These are phyloP conservation scores for Falco peregrinus DNA, from an alignment of 2,797 vertebrate species.

Conservation along the genomic window DNA sequence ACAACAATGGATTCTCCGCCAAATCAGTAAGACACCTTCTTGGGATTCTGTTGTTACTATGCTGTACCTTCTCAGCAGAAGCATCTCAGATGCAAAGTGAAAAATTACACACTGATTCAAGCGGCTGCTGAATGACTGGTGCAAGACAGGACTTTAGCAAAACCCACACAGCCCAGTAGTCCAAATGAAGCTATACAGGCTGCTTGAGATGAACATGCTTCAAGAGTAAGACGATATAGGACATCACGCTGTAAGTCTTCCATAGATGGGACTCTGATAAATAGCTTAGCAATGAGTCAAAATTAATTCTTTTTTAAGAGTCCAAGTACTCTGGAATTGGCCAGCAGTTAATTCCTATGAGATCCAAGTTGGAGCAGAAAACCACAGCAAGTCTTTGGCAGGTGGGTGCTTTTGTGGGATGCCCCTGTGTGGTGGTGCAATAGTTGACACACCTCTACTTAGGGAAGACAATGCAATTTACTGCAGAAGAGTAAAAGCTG, in stretches of 20 bases:
- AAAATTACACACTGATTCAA: not conserved
- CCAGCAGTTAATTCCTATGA: not conserved
- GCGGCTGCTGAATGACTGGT: not conserved
- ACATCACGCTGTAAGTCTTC: not conserved
- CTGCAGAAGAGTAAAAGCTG: not conserved
- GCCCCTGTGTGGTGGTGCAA: not conserved
- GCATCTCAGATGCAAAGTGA: not conserved
- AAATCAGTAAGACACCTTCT: not conserved
- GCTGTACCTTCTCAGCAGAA: not conserved
- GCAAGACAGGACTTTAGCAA: not conserved
- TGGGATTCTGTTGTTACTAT: not conserved
- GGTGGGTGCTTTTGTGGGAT: not conserved
- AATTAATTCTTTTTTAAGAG: not conserved
- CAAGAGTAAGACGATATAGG: not conserved
- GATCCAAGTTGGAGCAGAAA: not conserved
- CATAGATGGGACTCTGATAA: not conserved
- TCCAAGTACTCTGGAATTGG: not conserved
- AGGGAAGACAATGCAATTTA: not conserved
- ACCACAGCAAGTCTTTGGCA: not conserved
- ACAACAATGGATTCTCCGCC: not conserved
- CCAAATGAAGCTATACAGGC: not conserved
- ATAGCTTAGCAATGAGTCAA: not conserved
- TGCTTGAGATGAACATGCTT: not conserved
- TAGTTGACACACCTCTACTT: not conserved
- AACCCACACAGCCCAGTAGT: not conserved